Base-by-base conservation (phyloP, 2,113 vertebrate species). In the Eudyptes chrysolophus region DNA sequence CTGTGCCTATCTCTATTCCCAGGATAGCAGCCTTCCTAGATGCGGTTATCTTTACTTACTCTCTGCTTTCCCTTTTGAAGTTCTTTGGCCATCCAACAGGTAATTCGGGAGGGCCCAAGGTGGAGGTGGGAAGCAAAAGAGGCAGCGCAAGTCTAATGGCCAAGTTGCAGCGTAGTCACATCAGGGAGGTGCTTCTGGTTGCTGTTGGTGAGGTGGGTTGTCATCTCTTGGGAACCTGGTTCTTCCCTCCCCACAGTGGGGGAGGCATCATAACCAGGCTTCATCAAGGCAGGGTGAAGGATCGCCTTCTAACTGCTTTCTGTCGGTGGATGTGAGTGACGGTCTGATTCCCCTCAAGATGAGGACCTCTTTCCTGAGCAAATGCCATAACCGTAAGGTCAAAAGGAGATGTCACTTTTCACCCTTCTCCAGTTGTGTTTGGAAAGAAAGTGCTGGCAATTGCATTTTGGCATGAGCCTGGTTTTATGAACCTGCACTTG, bases 261-360 rank as follows among this genome's bases (percentile, higher is more conserved):
- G 10, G 14, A 55, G 29, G 17, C 13, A 13, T 64, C 34, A 3
- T 76, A 87, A 61, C 49, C 44, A 66, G 60, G 5, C 11, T 79
- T 83, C 44, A 21, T 68, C n/a, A 7, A 38, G 26, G 32, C 27
- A 92, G n/a, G 29, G 13, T 54, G 29, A 55, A 89, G 38, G 21
- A 70, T 69, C 11, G 4, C 42, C 61, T 77, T 84, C 13, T 51
- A 30, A 36, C 49, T 77, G 40, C 30, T 40, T 60, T 49, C 22
- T 81, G 4, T 21, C 0, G 0, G 10, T 62, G 62, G 36, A 10
- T 42, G 30, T 24, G 58, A 48, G 19, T 49, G 24, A 25, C 17
- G 4, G 11, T 80, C 62, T 81, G 48, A 18, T 24, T 34, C 6
- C 24, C 44, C n/a, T 58, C 4, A 2, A 62, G 27, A 15, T 42